phyloP scores from a whole-genome alignment of 1,140 invertebrate genomes.

The Zelostemma sp. region DNA sequence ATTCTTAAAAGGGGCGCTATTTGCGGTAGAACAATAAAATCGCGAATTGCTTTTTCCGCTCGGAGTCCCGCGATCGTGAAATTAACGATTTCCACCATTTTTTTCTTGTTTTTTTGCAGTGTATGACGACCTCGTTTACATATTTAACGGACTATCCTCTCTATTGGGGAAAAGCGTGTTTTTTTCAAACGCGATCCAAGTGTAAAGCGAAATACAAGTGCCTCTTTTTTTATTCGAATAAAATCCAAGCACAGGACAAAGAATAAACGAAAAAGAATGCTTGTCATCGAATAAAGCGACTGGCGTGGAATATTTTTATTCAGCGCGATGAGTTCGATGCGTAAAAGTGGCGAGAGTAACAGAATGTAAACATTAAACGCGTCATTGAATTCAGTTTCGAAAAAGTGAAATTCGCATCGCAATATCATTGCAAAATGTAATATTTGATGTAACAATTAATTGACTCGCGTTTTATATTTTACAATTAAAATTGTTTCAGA shows the following conservation, averaged over 20 bases:
- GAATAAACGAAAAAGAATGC: slow-evolving; percentile 30
- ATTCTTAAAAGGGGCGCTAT: slow-evolving; percentile 8
- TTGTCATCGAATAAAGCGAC: slow-evolving; percentile 29
- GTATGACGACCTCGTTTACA: slow-evolving; percentile 3
- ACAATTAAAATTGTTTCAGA: too few species aligned
- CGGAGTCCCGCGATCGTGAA: slow-evolving; percentile 8
- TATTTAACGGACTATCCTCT: slow-evolving; percentile 16
- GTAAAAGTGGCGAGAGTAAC: slow-evolving; percentile 1
- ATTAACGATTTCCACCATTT: slow-evolving; percentile 24
- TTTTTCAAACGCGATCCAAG: slow-evolving; percentile 2
- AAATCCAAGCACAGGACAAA: slow-evolving; percentile 1
- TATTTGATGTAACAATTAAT: too few species aligned
- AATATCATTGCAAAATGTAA: too few species aligned
- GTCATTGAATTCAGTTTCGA: not conserved
- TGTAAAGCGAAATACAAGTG: slow-evolving; percentile 6
- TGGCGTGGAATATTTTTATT: slow-evolving; percentile 32
- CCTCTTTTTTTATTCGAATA: not conserved
- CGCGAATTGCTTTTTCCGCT: slow-evolving; percentile 9
- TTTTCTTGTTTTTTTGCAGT: not conserved
- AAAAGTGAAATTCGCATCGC: not conserved
- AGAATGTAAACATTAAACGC: not conserved
- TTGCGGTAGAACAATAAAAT: slow-evolving; percentile 10
- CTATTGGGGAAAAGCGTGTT: slow-evolving; percentile 4
- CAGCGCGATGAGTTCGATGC: not conserved
- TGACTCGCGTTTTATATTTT: too few species aligned